These are phyloP conservation scores for Rutpela maculata DNA, from an alignment of 2,888 invertebrate species.

Conservation along the genomic window DNA sequence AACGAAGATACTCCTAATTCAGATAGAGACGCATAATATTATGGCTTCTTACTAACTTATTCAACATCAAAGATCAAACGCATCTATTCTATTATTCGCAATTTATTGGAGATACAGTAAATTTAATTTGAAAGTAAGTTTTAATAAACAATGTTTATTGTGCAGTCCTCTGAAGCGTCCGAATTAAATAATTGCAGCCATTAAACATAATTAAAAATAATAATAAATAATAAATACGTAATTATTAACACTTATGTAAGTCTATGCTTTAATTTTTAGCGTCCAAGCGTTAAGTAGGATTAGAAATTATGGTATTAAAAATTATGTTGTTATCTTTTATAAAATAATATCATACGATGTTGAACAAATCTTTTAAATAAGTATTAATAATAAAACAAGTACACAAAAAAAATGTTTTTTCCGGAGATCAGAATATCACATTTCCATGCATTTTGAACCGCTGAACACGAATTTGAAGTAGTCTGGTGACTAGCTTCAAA, in stretches of 20 bases:
- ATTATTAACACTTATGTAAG: slow-evolving; percentile 47
- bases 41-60: too few species aligned
- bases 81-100: background rate
- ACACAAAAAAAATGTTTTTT: too few species aligned
- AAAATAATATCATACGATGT: too few species aligned
- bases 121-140: slow-evolving; percentile 8
- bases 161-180: slow-evolving; percentile 9
- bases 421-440: too few species aligned
- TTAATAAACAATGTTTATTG: slow-evolving; percentile 16
- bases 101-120: background rate
- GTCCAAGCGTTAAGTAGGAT: slow-evolving; percentile 45
- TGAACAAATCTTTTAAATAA: background rate
- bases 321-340: background rate
- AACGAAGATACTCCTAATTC: background rate
- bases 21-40: background rate
- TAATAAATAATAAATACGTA: slow-evolving; percentile 44
- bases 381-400: background rate
- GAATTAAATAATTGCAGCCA: slow-evolving; percentile 21
- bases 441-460: too few species aligned
- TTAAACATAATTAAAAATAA: slow-evolving; percentile 44
- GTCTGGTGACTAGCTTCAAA: too few species aligned
- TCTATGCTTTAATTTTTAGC: slow-evolving; percentile 43
- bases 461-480: too few species aligned
- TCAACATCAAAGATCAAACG: background rate
- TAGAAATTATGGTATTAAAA: slow-evolving; percentile 43